Conservation (phyloP, 2,113 vertebrate genomes). For the Alethe castanea region DNA sequence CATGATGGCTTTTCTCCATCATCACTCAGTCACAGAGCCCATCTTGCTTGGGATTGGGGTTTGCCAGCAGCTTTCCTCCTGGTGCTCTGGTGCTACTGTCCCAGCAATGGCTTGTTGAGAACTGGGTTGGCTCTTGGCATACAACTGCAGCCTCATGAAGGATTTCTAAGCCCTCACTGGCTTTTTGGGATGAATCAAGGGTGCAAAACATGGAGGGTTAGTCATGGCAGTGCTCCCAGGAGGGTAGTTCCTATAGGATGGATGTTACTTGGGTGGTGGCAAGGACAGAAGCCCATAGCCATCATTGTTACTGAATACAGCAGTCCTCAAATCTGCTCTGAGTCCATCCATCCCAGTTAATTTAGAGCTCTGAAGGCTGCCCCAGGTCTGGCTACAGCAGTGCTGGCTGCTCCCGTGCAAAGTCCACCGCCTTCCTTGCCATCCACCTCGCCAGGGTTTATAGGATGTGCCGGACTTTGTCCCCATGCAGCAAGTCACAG, state of each 20-base stretch:
- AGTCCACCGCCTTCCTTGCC: neutral
- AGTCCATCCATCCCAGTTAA: neutral
- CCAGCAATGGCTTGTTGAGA: accelerated
- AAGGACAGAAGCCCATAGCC: neutral
- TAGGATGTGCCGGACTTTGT: neutral
- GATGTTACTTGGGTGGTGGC: neutral
- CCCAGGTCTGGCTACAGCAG: neutral
- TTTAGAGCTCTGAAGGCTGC: neutral
- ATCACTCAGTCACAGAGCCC: neutral
- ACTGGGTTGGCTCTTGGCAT: neutral
- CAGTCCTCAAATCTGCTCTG: neutral
- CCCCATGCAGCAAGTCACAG: neutral
- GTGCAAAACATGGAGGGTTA: neutral
- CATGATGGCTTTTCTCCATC: neutral
- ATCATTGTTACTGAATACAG: neutral
- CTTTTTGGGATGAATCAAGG: neutral
- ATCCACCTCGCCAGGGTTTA: neutral
- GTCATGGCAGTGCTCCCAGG: neutral
- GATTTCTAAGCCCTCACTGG: neutral
- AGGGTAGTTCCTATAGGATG: neutral
- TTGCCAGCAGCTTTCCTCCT: neutral
- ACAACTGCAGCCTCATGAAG: neutral
- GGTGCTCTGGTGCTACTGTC: accelerated
- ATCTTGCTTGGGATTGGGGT: neutral
- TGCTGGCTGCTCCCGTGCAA: neutral